Base-by-base conservation (phyloP, 2,113 vertebrate genomes). In the Mobula hypostoma region DNA sequence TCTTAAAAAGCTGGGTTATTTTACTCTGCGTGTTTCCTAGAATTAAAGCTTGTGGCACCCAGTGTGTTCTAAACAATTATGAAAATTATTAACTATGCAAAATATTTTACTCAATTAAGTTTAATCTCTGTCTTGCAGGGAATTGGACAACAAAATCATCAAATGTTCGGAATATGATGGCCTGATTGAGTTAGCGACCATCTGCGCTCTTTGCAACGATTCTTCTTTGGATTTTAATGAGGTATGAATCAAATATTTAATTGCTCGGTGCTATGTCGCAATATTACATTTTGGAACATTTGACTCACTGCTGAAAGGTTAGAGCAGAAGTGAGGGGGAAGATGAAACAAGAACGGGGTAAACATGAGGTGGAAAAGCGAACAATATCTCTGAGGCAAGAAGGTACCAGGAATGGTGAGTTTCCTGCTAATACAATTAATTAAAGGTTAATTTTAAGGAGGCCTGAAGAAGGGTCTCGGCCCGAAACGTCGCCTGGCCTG, bases 161-260 rank as follows among this genome's bases (percentile, higher is more conserved):
- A 98, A 97, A 85, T 96, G 96, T 94, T 98, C 97, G 94, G 97
- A 98, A 17, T 98, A 98, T 72, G 99, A 99, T 58, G 98, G 97
- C 29, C 97, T 99, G 94, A 97, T 99, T 95, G 99, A 99, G 96
- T 94, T 99, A 94, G 98, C 99, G 72, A 99, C 99, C 0, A 99
- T 99, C 96, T 99, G 99, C 95, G 98, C 99, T 0, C 97, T 99
- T 94, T 99, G 99, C 95, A 99, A 99, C 29, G 99, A 99, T 96
- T 99, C 99, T 94, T 99, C 99, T 7, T 96, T 99, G 97, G 99
- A 99, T 96, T 99, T 97, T 95, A 99, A 99, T 87, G 99, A 99
- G 97, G 99, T 99, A 94, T 95, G 97, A 94, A 29, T 90, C 15
- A 32, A 66, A 90, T 66, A 17, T 61, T 7, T 40, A 27, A 72